Evolutionary conservation across 2,888 invertebrate species (phyloP), one percentile per base, ranked within the genome.

Genomic region (Erebia ligea): DNA sequence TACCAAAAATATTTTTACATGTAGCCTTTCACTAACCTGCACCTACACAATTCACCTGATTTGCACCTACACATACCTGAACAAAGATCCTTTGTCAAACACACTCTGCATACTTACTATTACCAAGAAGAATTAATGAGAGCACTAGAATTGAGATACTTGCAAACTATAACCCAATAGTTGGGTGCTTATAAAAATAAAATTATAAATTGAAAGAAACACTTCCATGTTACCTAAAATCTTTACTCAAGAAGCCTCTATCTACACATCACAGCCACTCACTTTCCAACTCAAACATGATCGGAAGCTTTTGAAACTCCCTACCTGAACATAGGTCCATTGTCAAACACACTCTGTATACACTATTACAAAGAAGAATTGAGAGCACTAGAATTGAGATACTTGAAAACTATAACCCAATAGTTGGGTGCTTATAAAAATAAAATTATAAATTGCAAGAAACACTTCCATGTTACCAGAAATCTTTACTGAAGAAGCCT

Each of bases 1-100:
- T 10, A 17, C 5, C 8, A 25, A 57, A 57, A 15, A 57, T 15
- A 25, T 15, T 13, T 34, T 57, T 40, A 40, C n/a, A 34, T n/a
- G 40, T 25, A 25, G 34, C 34, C n/a, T 57, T 58, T 52, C 50
- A 52, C 50, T 21, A 21, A 21, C 11, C 6, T 40, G n/a, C n/a
- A 58, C 6, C 58, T 40, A 40, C 40, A 58, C 13, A 25, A n/a
- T n/a, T n/a, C n/a, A n/a, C n/a, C n/a, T n/a, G n/a, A n/a, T n/a
- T 58, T 8, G 34, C n/a, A 59, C 5, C 17, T 19, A 61, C 45
- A 45, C 45, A 45, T 83, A 95, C 95, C 98, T 95, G 92, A 98
- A 98, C 98, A 98, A 98, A 25, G 98, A 96, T 42, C 98, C 98
- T 94, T 98, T 98, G 87, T 98, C 97, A 86, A 98, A 98, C 71